Conservation (phyloP, 1,140 invertebrate genomes). For the Drepana arcuata region DNA sequence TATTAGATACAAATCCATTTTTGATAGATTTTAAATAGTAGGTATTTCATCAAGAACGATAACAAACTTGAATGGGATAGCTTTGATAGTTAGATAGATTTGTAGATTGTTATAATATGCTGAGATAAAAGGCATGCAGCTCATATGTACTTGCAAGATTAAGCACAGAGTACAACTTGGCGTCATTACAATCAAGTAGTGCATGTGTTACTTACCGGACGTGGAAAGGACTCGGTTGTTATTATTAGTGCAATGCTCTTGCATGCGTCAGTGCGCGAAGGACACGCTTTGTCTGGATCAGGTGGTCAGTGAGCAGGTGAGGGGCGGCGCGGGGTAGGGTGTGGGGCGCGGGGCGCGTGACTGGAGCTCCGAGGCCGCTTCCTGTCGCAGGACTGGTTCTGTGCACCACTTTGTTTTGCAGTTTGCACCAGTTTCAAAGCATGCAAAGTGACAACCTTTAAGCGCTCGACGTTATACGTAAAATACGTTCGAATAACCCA, state of each 20-base stretch:
- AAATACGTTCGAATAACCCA: too few relatives aligned
- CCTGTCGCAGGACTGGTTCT: slow-evolving; percentile 65
- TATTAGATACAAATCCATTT: too few relatives aligned
- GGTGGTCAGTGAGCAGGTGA: slow-evolving; percentile 35
- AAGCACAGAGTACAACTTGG: too few relatives aligned
- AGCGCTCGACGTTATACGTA: slow-evolving; percentile 44
- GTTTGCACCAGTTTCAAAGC: slow-evolving; percentile 63
- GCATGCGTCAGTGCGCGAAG: slow-evolving; percentile 58
- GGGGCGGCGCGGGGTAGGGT: slow-evolving; percentile 9
- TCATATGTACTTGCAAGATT: too few relatives aligned
- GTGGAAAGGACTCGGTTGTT: slow-evolving; percentile 36
- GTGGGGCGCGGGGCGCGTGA: slow-evolving; percentile 14
- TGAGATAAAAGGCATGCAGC: too few relatives aligned
- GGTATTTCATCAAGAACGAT: too few relatives aligned
- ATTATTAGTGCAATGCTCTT: slow-evolving; percentile 64
- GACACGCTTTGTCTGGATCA: slow-evolving; percentile 67
- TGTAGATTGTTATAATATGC: too few relatives aligned
- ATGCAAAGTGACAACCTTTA: slow-evolving; percentile 44
- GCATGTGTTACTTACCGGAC: slow-evolving; percentile 44
- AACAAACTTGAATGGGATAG: too few relatives aligned
- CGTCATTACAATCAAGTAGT: too few relatives aligned
- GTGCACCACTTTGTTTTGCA: slow-evolving; percentile 62
- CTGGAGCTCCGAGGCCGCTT: slow-evolving; percentile 50
- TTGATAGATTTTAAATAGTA: too few relatives aligned
- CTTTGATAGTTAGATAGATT: too few relatives aligned